Percentiles rank a stretch among this genome's conserved stretches.
phyloP scores from a whole-genome alignment of 2,888 invertebrate genomes.

The Ditylenchus weischeri region DNA sequence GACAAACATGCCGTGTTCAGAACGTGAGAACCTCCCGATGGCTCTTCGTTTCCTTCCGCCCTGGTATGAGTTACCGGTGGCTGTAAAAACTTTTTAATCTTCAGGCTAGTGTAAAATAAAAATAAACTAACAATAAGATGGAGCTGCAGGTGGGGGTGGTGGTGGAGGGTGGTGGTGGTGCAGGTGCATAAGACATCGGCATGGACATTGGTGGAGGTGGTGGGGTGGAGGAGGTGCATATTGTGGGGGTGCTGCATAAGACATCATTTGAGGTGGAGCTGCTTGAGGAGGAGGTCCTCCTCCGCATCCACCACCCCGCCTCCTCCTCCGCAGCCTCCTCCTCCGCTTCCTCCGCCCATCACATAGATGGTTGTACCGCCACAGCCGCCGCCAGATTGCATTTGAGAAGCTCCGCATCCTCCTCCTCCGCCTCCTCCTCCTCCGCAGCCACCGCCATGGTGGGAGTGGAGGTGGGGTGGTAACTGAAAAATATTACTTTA shows the following conservation, averaged over 20 bases:
- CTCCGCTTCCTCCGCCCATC: conserved; percentile 1
- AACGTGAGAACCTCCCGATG: too few relatives aligned
- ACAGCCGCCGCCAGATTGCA: neutral
- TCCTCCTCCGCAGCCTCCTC: too few relatives aligned
- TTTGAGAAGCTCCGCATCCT: neutral
- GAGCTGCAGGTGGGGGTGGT: neutral
- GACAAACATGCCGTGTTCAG: too few relatives aligned
- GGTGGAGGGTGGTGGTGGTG: conserved; percentile 6
- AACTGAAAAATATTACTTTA: too few relatives aligned
- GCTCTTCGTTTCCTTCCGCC: too few relatives aligned
- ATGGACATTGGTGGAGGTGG: conserved; percentile 1
- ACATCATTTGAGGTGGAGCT: too few relatives aligned
- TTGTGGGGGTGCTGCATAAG: conserved; percentile 6
- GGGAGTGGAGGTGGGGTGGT: neutral
- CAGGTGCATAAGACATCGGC: conserved; percentile 1
- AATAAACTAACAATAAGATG: conserved; percentile 1
- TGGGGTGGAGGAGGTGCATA: neutral
- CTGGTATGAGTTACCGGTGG: too few relatives aligned
- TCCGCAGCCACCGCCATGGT: conserved; percentile 5
- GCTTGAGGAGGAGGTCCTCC: neutral
- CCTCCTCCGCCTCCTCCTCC: conserved; percentile 4
- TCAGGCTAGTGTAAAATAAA: too few relatives aligned
- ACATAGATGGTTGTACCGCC: neutral
- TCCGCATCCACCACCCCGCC: neutral
- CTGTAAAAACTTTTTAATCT: too few relatives aligned